A percentile compares a stretch with the other conserved stretches of the same genome.
Evolutionary conservation across 2,797 vertebrate species (phyloP).

Genomic region (Silurus lanzhouensis): DNA sequence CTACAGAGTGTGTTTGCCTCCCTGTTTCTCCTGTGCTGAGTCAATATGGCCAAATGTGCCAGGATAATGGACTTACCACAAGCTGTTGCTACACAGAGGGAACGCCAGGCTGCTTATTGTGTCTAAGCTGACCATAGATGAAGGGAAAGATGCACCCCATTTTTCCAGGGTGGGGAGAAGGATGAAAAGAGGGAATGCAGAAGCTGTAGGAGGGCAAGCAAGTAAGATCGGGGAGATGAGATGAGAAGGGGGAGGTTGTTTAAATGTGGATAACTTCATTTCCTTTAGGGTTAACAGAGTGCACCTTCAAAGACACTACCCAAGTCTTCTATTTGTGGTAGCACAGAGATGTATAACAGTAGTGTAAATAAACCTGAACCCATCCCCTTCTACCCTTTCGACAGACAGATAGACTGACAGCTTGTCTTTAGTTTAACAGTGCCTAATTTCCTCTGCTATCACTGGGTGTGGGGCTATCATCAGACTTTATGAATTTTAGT

Average conservation of each 20-base stretch:
- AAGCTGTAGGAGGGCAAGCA: slow-evolving; percentile 40
- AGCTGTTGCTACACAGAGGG: slow-evolving; percentile 78
- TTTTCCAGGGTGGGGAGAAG: slow-evolving; percentile 62
- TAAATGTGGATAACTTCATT: slow-evolving; percentile 66
- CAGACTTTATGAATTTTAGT: slow-evolving; percentile 64
- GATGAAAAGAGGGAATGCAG: slow-evolving; percentile 67
- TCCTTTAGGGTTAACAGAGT: slow-evolving; percentile 55
- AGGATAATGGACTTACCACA: slow-evolving; percentile 81
- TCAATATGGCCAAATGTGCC: slow-evolving; percentile 81
- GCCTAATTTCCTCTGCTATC: slow-evolving; percentile 48
- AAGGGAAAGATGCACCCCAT: slow-evolving; percentile 43
- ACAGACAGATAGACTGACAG: neutral
- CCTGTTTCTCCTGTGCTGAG: slow-evolving; percentile 70
- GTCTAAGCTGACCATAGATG: slow-evolving; percentile 51
- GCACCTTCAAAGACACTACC: slow-evolving; percentile 52
- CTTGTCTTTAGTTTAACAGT: slow-evolving; percentile 37
- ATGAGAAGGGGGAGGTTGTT: slow-evolving; percentile 49
- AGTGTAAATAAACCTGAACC: slow-evolving; percentile 38
- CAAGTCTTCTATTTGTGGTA: slow-evolving; percentile 30
- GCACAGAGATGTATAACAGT: slow-evolving; percentile 29
- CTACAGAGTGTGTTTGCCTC: slow-evolving; percentile 71
- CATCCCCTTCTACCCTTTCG: slow-evolving; percentile 1
- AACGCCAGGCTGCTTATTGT: slow-evolving; percentile 65
- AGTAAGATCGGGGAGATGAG: slow-evolving; percentile 47
- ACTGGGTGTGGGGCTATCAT: slow-evolving; percentile 46